Base-by-base conservation (phyloP, 2,113 vertebrate genomes). In the Tragelaphus buxtoni region DNA sequence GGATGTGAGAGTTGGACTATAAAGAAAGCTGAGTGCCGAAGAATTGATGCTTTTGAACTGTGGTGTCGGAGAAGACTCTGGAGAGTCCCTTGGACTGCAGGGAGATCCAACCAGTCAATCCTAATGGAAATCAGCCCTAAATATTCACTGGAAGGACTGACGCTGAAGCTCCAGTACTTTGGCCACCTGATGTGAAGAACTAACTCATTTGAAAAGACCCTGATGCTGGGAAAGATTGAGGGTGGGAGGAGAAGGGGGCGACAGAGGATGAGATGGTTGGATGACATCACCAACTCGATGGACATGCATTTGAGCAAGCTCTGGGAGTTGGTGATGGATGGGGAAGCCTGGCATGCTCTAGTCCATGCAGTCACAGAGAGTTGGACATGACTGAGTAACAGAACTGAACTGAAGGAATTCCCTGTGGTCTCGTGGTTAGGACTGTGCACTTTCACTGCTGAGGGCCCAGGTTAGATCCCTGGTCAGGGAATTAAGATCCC, bases 11-110 rank as follows among this genome's bases (percentile, higher is more conserved):
- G n/a, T 22, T 69, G 32, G n/a, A 35, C 63, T 69, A 22, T n/a
- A 22, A 39, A 5, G 65, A 69, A 69, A 69, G n/a, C 65, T 69
- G n/a, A 69, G 18, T 0, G 1, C 65, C 0, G 0, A 39, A 69
- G 65, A 69, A 69, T 22, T 39, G 65, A 69, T 69, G n/a, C 9
- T 22, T 39, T 69, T 69, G 18, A 69, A 39, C 9, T 69, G n/a
- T 69, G 65, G 65, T 69, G n/a, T 22, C 39, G 65, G 65, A 22
- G 18, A 69, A 69, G 65, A 69, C 18, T 63, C 61, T 63, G 0
- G 32, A n/a, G 61, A 17, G 61, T 63, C 32, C 32, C 14, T n/a
- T 63, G 61, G 65, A 69, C n/a, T 39, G 18, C n/a, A 69, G 9
- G n/a, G 65, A 69, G 65, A 69, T 69, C 2, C 65, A 39, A 11